Evolutionary conservation across 2,113 vertebrate species (phyloP).

Genomic region (Stercorarius parasiticus): DNA sequence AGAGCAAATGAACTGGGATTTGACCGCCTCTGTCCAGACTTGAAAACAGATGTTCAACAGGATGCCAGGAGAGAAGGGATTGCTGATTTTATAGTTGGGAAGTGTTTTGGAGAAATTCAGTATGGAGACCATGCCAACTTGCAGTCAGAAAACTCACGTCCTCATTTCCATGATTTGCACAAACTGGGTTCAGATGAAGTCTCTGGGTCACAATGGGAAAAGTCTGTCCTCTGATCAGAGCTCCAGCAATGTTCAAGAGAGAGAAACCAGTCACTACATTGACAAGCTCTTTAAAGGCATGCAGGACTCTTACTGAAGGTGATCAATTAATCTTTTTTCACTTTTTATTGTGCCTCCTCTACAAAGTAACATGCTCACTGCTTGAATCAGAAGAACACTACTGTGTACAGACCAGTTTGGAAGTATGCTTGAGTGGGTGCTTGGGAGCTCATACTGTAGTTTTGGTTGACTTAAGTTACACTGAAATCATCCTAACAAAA

Average conservation of each 20-base stretch:
- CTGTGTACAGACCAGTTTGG: not conserved
- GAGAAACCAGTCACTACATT: not conserved
- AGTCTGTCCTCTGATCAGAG: not conserved
- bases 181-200: not conserved
- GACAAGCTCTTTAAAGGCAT: not conserved
- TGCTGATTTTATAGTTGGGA: not conserved
- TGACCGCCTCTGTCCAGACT: not conserved
- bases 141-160: not conserved
- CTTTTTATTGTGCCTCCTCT: not conserved
- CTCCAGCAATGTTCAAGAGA: not conserved
- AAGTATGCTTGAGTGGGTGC: not conserved
- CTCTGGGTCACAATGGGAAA: not conserved
- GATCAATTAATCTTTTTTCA: not conserved
- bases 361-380: not conserved
- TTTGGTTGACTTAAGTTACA: not conserved
- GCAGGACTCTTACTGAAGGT: not conserved
- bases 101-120: not conserved
- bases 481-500: not conserved
- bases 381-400: not conserved
- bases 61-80: not conserved
- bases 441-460: not conserved
- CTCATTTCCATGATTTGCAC: not conserved
- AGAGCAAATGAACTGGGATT: conserved; percentile 10
- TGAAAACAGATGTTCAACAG: conserved; percentile 18
- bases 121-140: not conserved